Base-by-base conservation (phyloP, 2,888 invertebrate species). In the Heliconius ethilla region DNA sequence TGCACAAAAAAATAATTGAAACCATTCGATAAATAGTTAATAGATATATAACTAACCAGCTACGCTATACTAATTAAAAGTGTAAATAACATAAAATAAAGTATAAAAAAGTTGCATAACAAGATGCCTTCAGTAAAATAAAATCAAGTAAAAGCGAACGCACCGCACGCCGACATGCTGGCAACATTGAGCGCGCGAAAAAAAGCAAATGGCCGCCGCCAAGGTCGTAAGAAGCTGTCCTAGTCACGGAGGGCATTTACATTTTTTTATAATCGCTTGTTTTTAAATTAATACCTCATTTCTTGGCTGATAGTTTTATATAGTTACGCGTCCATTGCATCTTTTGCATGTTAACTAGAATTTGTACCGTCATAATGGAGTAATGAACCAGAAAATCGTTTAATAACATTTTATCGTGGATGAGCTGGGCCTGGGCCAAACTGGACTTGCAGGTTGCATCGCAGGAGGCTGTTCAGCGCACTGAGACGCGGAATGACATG, bases 191-290 rank as follows among this genome's bases (percentile, higher is more conserved):
- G 87, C 90, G 90, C 89, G 90, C 91, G 92, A 93, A 93, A 87
- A 85, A 92, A 92, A 92, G 89, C 90, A 91, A 91, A 93, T 92
- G 92, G 92, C 92, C 90, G 90, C 87, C 88, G 82, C 85, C 93
- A 94, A 94, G 94, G 94, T 93, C 94, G 86, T 87, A 88, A 91
- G 91, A 92, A 92, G 93, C 92, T 92, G 94, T 93, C 93, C 92
- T 93, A 94, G 93, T 92, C 92, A 90, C 86, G 89, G 92, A 93
- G 92, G 91, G 91, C 92, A 90, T 91, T 91, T 90, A 92, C 90
- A 90, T 91, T 92, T 93, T 88, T 92, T 91, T 89, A 88, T 87
- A 85, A 85, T 84, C 83, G 89, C 87, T 86, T 85, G 82, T 85
- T 85, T 89, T 87, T 83, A 87, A 89, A 86, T 84, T 84, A 80